These are phyloP conservation scores for Argya squamiceps DNA, from an alignment of 2,797 vertebrate species.

Conservation along the genomic window DNA sequence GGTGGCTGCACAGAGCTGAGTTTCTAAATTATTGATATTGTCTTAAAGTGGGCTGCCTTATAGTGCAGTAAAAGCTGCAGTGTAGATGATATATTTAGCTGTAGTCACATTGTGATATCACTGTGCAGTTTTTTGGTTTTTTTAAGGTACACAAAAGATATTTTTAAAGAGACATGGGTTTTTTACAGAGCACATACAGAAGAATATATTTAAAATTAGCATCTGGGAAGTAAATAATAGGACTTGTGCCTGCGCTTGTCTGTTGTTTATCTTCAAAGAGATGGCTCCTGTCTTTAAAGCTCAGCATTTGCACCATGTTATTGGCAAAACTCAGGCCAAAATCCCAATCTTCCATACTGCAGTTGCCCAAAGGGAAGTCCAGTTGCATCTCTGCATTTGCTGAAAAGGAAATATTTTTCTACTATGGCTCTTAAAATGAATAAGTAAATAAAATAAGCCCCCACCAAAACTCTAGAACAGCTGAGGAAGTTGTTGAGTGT, in stretches of 20 bases:
- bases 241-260: not conserved
- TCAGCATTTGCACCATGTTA: not conserved
- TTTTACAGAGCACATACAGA: not conserved
- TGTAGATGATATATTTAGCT: slow-evolving; percentile 1
- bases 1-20: not conserved
- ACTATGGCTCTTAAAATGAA: not conserved
- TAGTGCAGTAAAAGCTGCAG: slow-evolving; percentile 11
- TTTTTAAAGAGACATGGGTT: not conserved
- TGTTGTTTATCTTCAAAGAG: not conserved
- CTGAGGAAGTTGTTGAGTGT: not conserved
- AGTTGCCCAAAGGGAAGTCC: not conserved
- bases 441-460: not conserved
- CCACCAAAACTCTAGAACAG: not conserved
- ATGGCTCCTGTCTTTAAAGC: not conserved
- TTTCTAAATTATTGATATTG: slow-evolving; percentile 43
- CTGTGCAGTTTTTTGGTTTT: not conserved
- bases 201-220: not conserved
- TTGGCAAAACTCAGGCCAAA: not conserved
- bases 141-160: not conserved
- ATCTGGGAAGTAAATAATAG: not conserved
- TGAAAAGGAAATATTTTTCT: not conserved
- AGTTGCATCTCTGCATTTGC: not conserved
- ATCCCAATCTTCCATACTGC: not conserved
- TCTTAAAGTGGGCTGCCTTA: not conserved
- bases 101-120: not conserved